A percentile compares a stretch with the other conserved stretches of the same genome.
phyloP scores from a whole-genome alignment of 2,888 invertebrate genomes.

The Argyra leucocephala region DNA sequence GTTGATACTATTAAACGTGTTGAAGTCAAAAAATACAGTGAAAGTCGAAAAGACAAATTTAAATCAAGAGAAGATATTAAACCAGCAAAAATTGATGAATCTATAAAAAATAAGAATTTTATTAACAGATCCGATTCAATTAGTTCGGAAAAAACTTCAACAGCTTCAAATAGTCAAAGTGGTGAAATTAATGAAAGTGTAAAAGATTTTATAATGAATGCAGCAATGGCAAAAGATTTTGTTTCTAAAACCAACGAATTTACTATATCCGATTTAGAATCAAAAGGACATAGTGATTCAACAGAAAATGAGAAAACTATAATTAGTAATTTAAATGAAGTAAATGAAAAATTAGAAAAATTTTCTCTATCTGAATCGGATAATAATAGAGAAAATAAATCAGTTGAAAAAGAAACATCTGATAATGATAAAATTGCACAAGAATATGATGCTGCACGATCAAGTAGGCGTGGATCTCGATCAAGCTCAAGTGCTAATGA shows the following conservation, averaged over 20 bases:
- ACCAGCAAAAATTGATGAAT: constrained; percentile 6
- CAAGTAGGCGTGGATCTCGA: neutral
- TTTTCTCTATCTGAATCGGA: constrained; percentile 22
- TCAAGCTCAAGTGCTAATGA: constrained; percentile 13
- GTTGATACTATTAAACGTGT: constrained; percentile 25
- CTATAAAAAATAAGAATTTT: constrained; percentile 12
- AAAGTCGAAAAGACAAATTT: constrained; percentile 27
- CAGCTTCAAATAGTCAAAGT: constrained; percentile 10
- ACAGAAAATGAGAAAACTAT: constrained; percentile 7
- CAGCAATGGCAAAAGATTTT: constrained; percentile 27
- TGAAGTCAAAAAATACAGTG: constrained; percentile 33
- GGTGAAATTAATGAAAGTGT: constrained; percentile 27
- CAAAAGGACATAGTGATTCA: constrained; percentile 16
- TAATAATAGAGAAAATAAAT: constrained; percentile 11
- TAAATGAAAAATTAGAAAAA: constrained; percentile 22
- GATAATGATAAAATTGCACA: neutral
- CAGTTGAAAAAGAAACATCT: neutral
- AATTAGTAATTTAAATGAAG: constrained; percentile 18
- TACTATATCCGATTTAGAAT: constrained; percentile 16
- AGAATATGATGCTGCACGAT: neutral
- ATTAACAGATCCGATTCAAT: constrained; percentile 17
- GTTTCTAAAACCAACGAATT: constrained; percentile 19
- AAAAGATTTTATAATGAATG: constrained; percentile 29
- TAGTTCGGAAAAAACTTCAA: neutral
- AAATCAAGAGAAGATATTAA: constrained; percentile 18